Evolutionary conservation across 2,797 vertebrate species (phyloP).

Genomic region (Potorous gilbertii): DNA sequence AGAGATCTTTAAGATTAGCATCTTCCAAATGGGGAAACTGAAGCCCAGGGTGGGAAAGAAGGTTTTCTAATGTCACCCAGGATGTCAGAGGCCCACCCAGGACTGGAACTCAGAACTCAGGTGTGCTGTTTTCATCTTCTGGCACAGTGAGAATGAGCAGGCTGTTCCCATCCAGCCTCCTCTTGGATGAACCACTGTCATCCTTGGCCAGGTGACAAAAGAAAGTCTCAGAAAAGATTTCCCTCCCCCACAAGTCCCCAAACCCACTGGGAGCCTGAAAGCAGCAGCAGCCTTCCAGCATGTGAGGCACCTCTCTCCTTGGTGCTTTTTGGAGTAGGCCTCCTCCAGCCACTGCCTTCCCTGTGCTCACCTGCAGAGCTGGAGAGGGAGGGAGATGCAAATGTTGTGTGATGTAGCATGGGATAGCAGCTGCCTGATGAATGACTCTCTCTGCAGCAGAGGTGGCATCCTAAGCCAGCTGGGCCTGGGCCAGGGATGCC

Average conservation of each 20-base stretch:
- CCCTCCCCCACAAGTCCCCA: not conserved
- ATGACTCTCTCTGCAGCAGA: not conserved
- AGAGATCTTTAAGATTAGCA: not conserved
- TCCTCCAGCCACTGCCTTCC: not conserved
- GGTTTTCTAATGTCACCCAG: not conserved
- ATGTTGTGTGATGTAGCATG: not conserved
- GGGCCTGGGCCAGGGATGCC: not conserved
- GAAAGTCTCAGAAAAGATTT: not conserved
- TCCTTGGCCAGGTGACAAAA: not conserved
- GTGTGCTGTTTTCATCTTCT: not conserved
- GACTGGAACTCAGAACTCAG: constrained; percentile 9
- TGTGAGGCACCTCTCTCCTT: not conserved
- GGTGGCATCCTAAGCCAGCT: not conserved
- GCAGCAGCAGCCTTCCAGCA: not conserved
- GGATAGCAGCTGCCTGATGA: not conserved
- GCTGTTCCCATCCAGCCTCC: not conserved
- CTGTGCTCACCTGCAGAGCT: not conserved
- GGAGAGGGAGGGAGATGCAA: not conserved
- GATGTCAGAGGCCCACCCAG: not conserved
- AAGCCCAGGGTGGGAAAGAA: not conserved
- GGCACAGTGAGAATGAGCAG: not conserved
- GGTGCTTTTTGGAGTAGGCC: not conserved
- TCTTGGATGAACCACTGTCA: not conserved
- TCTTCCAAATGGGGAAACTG: not conserved
- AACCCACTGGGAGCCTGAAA: not conserved